A percentile compares a stretch with the other conserved stretches of the same genome.
These are phyloP conservation scores for Heliconius hermathena DNA, from an alignment of 1,140 invertebrate species.

Conservation along the genomic window DNA sequence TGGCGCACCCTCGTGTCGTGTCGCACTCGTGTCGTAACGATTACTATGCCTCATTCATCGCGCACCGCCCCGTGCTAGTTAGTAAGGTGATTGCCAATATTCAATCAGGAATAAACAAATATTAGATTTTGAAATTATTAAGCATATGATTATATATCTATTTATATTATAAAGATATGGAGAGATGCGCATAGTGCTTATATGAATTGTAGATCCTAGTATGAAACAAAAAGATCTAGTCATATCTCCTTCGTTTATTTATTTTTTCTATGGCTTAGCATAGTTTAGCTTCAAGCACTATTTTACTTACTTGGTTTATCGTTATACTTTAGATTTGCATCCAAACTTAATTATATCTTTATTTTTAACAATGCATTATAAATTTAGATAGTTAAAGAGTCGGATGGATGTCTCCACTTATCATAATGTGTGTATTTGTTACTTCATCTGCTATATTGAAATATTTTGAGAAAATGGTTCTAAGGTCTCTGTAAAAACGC, in stretches of 20 bases:
- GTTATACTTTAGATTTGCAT: background rate
- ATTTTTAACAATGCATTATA: conserved; percentile 19
- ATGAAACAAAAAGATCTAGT: conserved; percentile 79
- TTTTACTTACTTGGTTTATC: conserved; percentile 44
- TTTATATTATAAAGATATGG: conserved; percentile 78
- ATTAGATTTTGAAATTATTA: conserved; percentile 76
- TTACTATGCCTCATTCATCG: conserved; percentile 36
- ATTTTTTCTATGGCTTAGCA: conserved; percentile 76
- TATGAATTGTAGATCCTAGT: conserved; percentile 78
- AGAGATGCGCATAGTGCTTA: conserved; percentile 81
- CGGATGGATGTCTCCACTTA: background rate
- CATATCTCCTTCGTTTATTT: conserved; percentile 79
- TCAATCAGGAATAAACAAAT: conserved; percentile 74
- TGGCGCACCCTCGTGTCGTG: conserved; percentile 16
- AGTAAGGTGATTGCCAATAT: conserved; percentile 79
- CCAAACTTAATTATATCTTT: background rate
- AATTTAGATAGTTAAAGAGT: conserved; percentile 26
- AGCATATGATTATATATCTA: conserved; percentile 77
- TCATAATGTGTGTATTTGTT: conserved; percentile 19
- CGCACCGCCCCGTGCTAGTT: conserved; percentile 66
- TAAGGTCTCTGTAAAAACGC: conserved; percentile 30
- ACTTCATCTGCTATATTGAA: conserved; percentile 15
- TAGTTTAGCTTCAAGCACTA: conserved; percentile 81
- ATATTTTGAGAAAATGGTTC: conserved; percentile 20
- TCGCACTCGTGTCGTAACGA: conserved; percentile 35